phyloP scores from a whole-genome alignment of 2,888 invertebrate genomes.

The Volucella inflata region DNA sequence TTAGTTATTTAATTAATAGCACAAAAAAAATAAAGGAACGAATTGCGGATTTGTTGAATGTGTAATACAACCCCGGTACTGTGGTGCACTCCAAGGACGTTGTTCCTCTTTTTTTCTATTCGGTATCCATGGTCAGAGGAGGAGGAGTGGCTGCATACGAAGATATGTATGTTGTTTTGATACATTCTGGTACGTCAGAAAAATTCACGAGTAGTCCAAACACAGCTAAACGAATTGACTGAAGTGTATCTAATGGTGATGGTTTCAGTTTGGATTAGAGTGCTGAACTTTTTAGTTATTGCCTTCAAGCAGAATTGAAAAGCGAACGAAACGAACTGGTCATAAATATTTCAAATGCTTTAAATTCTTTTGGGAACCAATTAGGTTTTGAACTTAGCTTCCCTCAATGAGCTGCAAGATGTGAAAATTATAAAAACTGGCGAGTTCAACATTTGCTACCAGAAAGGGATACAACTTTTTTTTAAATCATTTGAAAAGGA shows the following conservation, averaged over 20 bases:
- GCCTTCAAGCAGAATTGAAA: constrained; percentile 30
- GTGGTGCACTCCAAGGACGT: constrained; percentile 62
- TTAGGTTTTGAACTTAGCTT: constrained; percentile 56
- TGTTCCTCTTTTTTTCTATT: constrained; percentile 11
- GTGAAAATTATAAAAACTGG: constrained; percentile 28
- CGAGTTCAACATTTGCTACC: background rate
- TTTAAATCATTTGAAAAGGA: too few relatives aligned
- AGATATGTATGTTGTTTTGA: constrained; percentile 23
- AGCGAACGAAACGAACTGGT: constrained; percentile 33
- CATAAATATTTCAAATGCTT: constrained; percentile 58
- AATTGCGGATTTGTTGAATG: constrained; percentile 62
- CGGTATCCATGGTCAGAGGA: constrained; percentile 42
- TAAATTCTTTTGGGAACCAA: constrained; percentile 68
- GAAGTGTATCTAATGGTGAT: constrained; percentile 68
- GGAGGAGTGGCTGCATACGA: background rate
- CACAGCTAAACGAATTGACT: constrained; percentile 63
- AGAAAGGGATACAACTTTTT: too few relatives aligned
- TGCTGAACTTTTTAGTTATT: constrained; percentile 37
- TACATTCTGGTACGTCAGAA: constrained; percentile 25
- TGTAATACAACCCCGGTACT: constrained; percentile 46
- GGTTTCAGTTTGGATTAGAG: constrained; percentile 58
- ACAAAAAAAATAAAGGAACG: constrained; percentile 23
- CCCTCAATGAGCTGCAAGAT: constrained; percentile 29
- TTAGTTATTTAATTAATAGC: constrained; percentile 72
- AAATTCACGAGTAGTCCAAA: constrained; percentile 56